Evolutionary conservation across 2,888 invertebrate genomes (phyloP).

Genomic region (Operophtera brumata): DNA sequence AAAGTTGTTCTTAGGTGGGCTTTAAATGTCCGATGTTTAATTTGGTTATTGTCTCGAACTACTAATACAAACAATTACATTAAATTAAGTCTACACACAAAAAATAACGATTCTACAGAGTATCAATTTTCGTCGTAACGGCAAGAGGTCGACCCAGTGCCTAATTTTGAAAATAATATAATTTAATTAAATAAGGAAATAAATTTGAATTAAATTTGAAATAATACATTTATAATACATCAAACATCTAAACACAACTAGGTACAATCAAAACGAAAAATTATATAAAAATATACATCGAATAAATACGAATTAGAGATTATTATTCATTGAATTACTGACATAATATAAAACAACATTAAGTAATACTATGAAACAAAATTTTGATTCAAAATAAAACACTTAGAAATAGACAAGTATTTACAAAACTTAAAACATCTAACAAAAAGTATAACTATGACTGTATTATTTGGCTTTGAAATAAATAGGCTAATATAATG

Average conservation of each 20-base stretch:
- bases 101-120: constrained; percentile 30
- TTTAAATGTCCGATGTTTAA: constrained; percentile 53
- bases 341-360: constrained; percentile 70
- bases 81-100: constrained; percentile 48
- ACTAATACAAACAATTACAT: constrained; percentile 50
- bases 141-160: constrained; percentile 60
- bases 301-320: constrained; percentile 70
- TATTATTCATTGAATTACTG: constrained; percentile 59
- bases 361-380: constrained; percentile 70
- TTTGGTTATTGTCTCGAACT: constrained; percentile 49
- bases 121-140: constrained; percentile 35
- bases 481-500: constrained; percentile 78
- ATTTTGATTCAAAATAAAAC: constrained; percentile 68
- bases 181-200: too few relatives aligned
- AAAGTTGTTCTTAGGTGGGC: constrained; percentile 49
- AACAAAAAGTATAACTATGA: constrained; percentile 75
- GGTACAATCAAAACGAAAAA: constrained; percentile 66
- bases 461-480: constrained; percentile 81
- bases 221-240: constrained; percentile 48
- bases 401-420: constrained; percentile 68
- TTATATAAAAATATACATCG: constrained; percentile 69
- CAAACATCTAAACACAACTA: constrained; percentile 57
- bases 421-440: constrained; percentile 73
- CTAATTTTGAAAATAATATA: constrained; percentile 42
- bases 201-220: too few relatives aligned